Evolutionary conservation across 2,113 vertebrate species (phyloP).

Genomic region (Ahaetulla prasina): DNA sequence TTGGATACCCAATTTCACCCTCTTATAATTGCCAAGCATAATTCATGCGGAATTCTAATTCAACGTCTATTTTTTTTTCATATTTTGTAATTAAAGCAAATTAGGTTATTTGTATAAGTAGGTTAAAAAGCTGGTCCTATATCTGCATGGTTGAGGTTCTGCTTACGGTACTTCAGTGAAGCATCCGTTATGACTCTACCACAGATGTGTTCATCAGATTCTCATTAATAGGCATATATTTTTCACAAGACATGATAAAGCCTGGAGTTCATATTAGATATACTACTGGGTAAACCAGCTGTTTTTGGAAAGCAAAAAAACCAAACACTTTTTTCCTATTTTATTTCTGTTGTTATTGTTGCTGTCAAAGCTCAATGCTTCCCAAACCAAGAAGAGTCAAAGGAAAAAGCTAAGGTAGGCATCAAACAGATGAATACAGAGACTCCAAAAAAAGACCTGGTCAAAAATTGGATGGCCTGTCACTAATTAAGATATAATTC

Average conservation of each 20-base stretch:
- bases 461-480: background rate
- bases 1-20: background rate
- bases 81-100: background rate
- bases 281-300: background rate
- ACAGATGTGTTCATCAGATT: background rate
- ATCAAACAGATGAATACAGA: background rate
- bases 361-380: background rate
- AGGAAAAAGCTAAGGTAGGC: background rate
- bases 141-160: background rate
- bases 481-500: background rate
- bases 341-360: background rate
- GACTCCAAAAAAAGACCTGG: background rate
- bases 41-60: background rate
- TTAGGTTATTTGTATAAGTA: background rate
- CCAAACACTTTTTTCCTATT: background rate
- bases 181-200: background rate
- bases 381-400: background rate
- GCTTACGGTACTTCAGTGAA: background rate
- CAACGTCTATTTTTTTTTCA: background rate
- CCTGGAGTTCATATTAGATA: too few species aligned
- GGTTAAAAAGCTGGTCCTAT: background rate
- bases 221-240: background rate
- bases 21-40: background rate
- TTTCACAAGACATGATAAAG: background rate
- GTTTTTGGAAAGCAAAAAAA: background rate